Percentiles rank a stretch among this genome's conserved stretches.
These are phyloP conservation scores for Protobothrops mucrosquamatus DNA, from an alignment of 2,113 vertebrate species.

Conservation along the genomic window DNA sequence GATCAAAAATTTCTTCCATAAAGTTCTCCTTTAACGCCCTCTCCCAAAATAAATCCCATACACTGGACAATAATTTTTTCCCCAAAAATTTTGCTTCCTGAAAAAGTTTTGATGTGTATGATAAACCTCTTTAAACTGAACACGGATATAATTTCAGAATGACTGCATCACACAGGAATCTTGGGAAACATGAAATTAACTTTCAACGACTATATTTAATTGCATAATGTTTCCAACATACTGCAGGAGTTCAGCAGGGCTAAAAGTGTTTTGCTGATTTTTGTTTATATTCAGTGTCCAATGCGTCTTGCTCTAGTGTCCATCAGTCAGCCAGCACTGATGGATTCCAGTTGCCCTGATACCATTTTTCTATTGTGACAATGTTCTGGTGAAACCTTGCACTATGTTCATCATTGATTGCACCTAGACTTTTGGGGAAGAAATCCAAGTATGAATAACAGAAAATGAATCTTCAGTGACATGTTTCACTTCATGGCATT, in stretches of 20 bases:
- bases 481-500: background rate
- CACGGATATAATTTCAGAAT: background rate
- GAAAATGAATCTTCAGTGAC: background rate
- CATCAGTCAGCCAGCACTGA: background rate
- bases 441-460: background rate
- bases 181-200: background rate
- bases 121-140: background rate
- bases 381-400: background rate
- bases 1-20: background rate
- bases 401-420: background rate
- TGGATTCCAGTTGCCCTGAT: background rate
- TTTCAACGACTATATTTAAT: background rate
- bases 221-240: background rate
- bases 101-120: background rate
- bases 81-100: background rate
- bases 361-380: background rate
- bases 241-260: background rate
- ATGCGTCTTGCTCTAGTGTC: background rate
- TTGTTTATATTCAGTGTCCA: background rate
- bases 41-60: background rate
- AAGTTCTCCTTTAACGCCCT: background rate
- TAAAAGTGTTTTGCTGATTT: background rate
- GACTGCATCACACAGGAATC: background rate
- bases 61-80: background rate
- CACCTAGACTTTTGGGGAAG: background rate